Evolutionary conservation across 1,140 invertebrate species (phyloP), one percentile per base, ranked within the genome.

Genomic region (Heliconius hewitsoni): DNA sequence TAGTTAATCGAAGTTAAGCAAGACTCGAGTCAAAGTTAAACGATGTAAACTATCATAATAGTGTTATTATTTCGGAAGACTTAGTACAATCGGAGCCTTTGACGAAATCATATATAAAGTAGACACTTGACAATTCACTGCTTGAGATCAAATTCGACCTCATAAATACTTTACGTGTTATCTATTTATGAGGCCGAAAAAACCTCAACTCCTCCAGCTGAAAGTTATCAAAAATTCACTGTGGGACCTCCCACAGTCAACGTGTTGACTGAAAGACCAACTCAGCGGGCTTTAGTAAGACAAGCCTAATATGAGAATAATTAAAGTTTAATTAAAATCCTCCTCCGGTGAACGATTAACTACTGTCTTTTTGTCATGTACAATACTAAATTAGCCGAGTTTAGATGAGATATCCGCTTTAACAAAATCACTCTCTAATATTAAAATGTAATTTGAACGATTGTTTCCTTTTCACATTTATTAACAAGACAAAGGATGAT

Each of bases 381-480:
- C 57, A 60, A 60, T 60, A 60, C 19, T 13, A 8, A 27, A 60
- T 60, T 60, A 60, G 9, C 55, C 55, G 55, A 23, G 9, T 60
- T 23, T n/a, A 27, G 57, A 60, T 9, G n/a, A 60, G 1, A 60
- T 60, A 46, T 46, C 13, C 42, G 42, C 23, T 60, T 60, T 23
- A 27, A 60, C 23, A 23, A 60, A 60, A 3, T 60, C n/a, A 60
- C n/a, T 23, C 23, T 60, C 57, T 60, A 27, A 60, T 60, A 11
- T 60, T 13, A 3, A 60, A 60, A 8, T 6, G 57, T 60, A 60
- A 60, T 60, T 60, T 11, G 19, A 60, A 60, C 57, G 2, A 60
- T 60, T 60, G 57, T 60, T 60, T 60, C 57, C n/a, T 60, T 60
- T 23, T 60, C n/a, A 60, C 55, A n/a, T 60, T 60, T 9, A 60